Evolutionary conservation across 2,113 vertebrate species (phyloP).

Genomic region (Polypterus senegalus): DNA sequence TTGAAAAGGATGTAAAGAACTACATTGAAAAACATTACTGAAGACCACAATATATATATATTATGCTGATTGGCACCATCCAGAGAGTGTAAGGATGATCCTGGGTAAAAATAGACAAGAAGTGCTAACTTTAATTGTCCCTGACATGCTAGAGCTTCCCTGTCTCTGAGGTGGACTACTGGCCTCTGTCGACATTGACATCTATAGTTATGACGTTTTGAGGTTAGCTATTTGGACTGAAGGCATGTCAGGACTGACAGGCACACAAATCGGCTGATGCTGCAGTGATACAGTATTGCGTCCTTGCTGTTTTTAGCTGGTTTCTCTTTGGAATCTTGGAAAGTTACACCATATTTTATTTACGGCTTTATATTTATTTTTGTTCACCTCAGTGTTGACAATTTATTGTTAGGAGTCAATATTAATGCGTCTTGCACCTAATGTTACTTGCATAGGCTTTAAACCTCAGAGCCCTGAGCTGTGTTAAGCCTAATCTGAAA

Average conservation of each 20-base stretch:
- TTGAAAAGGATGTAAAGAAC: no score
- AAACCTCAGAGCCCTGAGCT: no score
- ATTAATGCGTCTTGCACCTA: not conserved
- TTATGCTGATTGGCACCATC: no score
- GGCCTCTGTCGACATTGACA: not conserved
- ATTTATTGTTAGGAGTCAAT: not conserved
- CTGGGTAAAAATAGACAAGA: no score
- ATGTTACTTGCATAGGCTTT: no score
- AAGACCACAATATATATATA: no score
- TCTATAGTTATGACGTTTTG: not conserved
- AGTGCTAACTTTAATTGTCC: no score
- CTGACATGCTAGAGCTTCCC: no score
- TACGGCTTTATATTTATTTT: not conserved
- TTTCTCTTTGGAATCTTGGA: not conserved
- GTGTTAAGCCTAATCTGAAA: no score
- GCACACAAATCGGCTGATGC: no score
- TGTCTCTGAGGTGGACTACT: not conserved
- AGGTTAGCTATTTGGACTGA: conserved; percentile 6
- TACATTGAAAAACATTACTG: no score
- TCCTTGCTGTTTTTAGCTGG: not conserved
- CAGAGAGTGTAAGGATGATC: no score
- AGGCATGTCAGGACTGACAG: not conserved
- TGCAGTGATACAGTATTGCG: not conserved
- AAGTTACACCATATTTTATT: not conserved
- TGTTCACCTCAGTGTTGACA: not conserved